A percentile compares a stretch with the other conserved stretches of the same genome.
Evolutionary conservation across 1,140 invertebrate genomes (phyloP).

Genomic region (Mya arenaria): DNA sequence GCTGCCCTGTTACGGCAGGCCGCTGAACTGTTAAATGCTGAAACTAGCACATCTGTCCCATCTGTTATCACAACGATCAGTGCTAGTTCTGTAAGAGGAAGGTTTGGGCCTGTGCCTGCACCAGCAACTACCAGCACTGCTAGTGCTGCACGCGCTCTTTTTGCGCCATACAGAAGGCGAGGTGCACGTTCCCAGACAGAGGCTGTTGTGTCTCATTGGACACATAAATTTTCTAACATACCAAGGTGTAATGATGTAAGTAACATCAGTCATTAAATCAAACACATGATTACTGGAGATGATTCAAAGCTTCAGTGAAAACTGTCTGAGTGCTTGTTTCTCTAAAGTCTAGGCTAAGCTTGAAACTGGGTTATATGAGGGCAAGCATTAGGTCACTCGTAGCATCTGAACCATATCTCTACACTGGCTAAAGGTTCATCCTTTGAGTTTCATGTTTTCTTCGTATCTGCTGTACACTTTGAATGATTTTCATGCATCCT

Average conservation of each 20-base stretch:
- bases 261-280: slow-evolving; percentile 6
- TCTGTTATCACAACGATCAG: slow-evolving; percentile 1
- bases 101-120: not conserved
- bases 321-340: not conserved
- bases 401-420: no score
- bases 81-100: not conserved
- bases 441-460: no score
- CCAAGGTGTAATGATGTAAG: slow-evolving; percentile 6
- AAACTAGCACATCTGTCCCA: not conserved
- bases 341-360: not conserved
- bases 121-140: slow-evolving; percentile 4
- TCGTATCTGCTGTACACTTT: no score
- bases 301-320: not conserved
- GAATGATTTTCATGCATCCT: no score
- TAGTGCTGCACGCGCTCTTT: slow-evolving; percentile 1
- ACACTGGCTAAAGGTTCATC: no score
- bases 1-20: not conserved
- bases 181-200: not conserved
- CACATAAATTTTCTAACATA: not conserved
- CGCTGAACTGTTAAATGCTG: not conserved
- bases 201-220: slow-evolving; percentile 3
- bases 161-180: slow-evolving; percentile 3
- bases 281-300: not conserved
- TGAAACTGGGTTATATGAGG: not conserved
- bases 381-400: no score